Conservation (phyloP, 2,113 vertebrate genomes). For the Protobothrops flavoviridis region DNA sequence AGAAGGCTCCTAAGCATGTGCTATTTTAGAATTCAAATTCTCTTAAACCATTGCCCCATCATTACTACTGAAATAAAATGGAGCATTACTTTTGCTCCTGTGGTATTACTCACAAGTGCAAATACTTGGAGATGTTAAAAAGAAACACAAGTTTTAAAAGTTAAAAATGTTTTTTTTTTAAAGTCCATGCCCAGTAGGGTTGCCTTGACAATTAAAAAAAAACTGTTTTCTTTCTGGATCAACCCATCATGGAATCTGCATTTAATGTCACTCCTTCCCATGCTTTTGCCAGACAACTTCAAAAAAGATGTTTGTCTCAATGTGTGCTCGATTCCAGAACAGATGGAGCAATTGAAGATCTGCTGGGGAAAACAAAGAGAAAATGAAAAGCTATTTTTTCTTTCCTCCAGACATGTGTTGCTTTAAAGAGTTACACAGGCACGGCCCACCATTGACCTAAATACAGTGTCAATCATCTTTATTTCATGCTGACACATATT, state of each 20-base stretch:
- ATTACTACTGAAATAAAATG: too few species aligned
- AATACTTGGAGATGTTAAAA: too few species aligned
- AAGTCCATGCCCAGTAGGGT: too few species aligned
- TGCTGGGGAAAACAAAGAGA: not conserved
- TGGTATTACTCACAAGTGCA: too few species aligned
- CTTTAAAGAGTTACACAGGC: not conserved
- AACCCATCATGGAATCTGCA: not conserved
- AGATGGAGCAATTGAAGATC: not conserved
- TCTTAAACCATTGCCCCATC: too few species aligned
- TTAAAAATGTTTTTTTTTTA: too few species aligned
- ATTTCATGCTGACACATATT: not conserved
- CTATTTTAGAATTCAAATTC: too few species aligned
- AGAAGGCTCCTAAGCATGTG: too few species aligned
- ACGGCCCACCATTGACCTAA: not conserved
- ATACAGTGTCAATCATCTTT: not conserved
- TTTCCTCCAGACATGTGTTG: not conserved
- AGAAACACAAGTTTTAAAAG: too few species aligned
- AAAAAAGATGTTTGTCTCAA: not conserved
- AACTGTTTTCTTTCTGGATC: not conserved
- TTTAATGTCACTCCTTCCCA: not conserved
- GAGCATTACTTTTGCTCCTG: too few species aligned
- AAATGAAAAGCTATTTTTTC: not conserved
- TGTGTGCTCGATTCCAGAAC: not conserved
- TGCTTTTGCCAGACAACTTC: not conserved
- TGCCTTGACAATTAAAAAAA: not conserved